phyloP scores from a whole-genome alignment of 2,113 vertebrate genomes.

The Phyllopteryx taeniolatus region DNA sequence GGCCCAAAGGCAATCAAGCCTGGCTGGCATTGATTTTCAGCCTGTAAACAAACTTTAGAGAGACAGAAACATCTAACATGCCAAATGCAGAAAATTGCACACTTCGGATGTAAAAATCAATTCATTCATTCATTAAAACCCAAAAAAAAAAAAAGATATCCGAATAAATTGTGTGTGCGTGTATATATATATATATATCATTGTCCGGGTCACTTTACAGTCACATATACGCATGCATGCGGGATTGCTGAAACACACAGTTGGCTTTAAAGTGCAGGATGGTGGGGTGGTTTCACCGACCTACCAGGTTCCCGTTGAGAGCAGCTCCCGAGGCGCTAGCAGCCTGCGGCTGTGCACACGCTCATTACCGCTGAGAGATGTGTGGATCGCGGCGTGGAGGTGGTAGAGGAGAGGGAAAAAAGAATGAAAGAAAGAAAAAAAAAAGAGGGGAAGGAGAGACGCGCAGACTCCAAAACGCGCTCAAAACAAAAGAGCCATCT shows the following conservation, averaged over 20 bases:
- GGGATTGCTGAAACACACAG: constrained; percentile 2
- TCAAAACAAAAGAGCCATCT: constrained; percentile 75
- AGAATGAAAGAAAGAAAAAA: constrained; percentile 35
- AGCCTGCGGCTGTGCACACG: constrained; percentile 84
- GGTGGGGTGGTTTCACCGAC: constrained; percentile 70
- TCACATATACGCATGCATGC: constrained; percentile 8
- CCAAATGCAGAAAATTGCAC: not conserved
- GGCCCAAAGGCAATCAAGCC: constrained; percentile 79
- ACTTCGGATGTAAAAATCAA: not conserved
- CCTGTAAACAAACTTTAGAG: constrained; percentile 82
- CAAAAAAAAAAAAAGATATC: constrained; percentile 56
- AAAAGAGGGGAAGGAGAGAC: constrained; percentile 50
- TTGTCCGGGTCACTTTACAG: constrained; percentile 56
- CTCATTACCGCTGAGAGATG: constrained; percentile 79
- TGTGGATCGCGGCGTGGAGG: constrained; percentile 6
- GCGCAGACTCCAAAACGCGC: constrained; percentile 48
- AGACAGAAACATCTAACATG: constrained; percentile 73
- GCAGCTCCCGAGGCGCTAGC: constrained; percentile 84
- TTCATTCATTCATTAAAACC: too few relatives aligned
- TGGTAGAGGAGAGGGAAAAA: not conserved
- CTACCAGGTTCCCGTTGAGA: constrained; percentile 89
- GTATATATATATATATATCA: constrained; percentile 72
- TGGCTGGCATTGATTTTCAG: constrained; percentile 74
- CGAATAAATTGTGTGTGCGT: not conserved
- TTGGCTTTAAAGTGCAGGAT: not conserved